Percentiles rank a stretch among this genome's conserved stretches.
phyloP scores from a whole-genome alignment of 1,140 invertebrate genomes.

The Acyrthosiphon pisum region DNA sequence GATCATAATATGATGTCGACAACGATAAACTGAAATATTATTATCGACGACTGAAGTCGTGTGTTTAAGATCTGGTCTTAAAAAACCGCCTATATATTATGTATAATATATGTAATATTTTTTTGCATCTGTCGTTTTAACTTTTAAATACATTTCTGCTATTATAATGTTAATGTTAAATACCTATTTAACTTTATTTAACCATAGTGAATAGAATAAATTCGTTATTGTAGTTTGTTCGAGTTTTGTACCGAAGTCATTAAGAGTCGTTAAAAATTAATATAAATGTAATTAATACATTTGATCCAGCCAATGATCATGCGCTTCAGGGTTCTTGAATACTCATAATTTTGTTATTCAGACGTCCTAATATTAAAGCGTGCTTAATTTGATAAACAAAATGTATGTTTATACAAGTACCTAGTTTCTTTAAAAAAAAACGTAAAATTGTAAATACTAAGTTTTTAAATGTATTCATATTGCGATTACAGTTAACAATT shows the following conservation, averaged over 20 bases:
- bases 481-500: neutral
- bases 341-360: neutral
- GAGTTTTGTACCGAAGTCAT: conserved; percentile 3
- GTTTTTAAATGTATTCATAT: neutral
- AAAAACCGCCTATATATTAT: neutral
- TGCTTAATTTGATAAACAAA: neutral
- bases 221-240: neutral
- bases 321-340: neutral
- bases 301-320: conserved; percentile 32
- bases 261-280: conserved; percentile 28
- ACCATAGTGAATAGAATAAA: neutral
- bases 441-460: neutral
- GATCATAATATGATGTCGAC: neutral
- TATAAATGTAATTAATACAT: conserved; percentile 31
- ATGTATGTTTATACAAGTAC: neutral
- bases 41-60: neutral
- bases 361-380: neutral
- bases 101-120: neutral
- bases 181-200: neutral
- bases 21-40: neutral
- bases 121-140: neutral
- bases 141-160: neutral
- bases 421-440: neutral
- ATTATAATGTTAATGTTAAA: neutral
- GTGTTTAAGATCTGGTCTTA: neutral